phyloP scores from a whole-genome alignment of 2,888 invertebrate genomes.

The Cataglyphis albicans region DNA sequence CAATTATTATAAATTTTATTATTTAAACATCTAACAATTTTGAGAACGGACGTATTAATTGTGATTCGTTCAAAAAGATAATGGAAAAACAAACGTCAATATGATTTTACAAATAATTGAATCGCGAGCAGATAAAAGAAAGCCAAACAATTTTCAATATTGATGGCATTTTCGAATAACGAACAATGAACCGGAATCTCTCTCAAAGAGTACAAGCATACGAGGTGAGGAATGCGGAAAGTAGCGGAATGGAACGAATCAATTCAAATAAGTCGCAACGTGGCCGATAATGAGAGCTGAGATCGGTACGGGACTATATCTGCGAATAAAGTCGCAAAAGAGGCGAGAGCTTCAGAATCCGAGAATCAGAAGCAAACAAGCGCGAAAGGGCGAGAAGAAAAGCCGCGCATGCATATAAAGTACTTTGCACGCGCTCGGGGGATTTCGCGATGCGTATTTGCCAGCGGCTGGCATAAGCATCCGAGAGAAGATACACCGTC shows the following conservation, averaged over 20 bases:
- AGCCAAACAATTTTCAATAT: slow-evolving; percentile 12
- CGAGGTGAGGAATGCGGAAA: not conserved
- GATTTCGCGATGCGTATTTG: slow-evolving; percentile 66
- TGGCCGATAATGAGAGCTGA: slow-evolving; percentile 43
- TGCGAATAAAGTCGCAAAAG: slow-evolving; percentile 38
- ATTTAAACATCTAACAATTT: not conserved
- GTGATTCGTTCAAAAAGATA: not conserved
- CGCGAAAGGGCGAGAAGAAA: slow-evolving; percentile 45
- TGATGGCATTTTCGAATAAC: not conserved
- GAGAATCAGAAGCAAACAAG: slow-evolving; percentile 38
- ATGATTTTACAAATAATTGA: not conserved
- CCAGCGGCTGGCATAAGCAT: slow-evolving; percentile 64
- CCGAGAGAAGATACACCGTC: slow-evolving; percentile 63
- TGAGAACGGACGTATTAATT: slow-evolving; percentile 2
- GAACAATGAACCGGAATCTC: not conserved
- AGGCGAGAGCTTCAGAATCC: slow-evolving; percentile 20
- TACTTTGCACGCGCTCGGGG: slow-evolving; percentile 54
- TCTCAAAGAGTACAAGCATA: not conserved
- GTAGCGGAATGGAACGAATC: slow-evolving; percentile 31
- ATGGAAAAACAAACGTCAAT: not conserved
- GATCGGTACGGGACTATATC: slow-evolving; percentile 7
- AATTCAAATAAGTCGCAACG: slow-evolving; percentile 39
- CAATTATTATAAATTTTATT: not conserved
- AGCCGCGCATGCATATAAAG: slow-evolving; percentile 51
- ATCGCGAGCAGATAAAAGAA: slow-evolving; percentile 2